phyloP scores from a whole-genome alignment of 2,797 vertebrate species.

The Galago senegalensis region DNA sequence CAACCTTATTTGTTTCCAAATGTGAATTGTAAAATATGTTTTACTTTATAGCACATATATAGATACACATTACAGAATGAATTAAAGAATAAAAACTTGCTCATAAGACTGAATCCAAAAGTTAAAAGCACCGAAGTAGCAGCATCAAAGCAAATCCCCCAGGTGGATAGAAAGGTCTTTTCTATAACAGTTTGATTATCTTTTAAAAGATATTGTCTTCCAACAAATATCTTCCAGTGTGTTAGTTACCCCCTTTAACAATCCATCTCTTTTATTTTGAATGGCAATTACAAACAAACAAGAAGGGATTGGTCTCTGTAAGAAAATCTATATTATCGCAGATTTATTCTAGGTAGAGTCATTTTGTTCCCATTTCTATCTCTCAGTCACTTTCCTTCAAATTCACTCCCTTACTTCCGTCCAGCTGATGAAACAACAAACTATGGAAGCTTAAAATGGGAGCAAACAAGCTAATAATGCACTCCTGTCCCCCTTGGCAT shows the following conservation, averaged over 20 bases:
- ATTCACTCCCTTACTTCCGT: background rate
- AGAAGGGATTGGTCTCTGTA: background rate
- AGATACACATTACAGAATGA: background rate
- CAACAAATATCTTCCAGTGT: conserved; percentile 23
- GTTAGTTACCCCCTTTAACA: background rate
- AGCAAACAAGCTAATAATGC: conserved; percentile 23
- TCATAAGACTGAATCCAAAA: background rate
- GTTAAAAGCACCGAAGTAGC: conserved; percentile 17
- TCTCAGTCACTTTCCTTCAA: background rate
- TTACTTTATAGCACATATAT: background rate
- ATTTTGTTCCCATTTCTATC: background rate
- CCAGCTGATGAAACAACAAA: conserved; percentile 30
- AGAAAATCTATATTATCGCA: background rate
- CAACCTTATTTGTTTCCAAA: conserved; percentile 8
- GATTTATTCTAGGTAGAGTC: background rate
- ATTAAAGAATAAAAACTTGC: background rate
- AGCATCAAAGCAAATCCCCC: conserved; percentile 31
- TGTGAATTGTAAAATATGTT: background rate
- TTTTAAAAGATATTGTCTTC: conserved; percentile 34
- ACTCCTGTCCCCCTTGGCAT: background rate
- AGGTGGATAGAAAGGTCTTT: background rate
- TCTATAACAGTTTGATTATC: background rate
- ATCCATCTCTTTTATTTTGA: background rate
- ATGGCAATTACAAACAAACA: background rate
- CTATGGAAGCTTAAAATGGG: conserved; percentile 1